Conservation (phyloP, 2,113 vertebrate species). For the Antennarius striatus region DNA sequence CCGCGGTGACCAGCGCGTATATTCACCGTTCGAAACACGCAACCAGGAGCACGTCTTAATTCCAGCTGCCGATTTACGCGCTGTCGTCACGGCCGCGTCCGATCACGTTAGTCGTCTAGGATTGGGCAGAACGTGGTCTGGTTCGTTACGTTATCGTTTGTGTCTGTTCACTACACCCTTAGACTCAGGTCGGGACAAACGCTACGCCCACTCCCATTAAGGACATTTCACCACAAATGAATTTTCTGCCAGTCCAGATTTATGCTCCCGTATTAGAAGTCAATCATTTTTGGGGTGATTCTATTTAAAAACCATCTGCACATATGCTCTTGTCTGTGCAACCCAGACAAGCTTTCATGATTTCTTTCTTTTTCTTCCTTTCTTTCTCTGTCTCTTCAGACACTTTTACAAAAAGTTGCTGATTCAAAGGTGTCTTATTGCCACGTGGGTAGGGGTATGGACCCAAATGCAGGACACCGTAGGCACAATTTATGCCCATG, state of each 20-base stretch:
- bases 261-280: too few relatives aligned
- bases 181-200: not conserved
- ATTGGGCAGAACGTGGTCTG: conserved; percentile 47
- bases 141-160: conserved; percentile 10
- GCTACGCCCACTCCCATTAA: not conserved
- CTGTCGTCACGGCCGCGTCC: conserved; percentile 62
- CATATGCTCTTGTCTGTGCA: not conserved
- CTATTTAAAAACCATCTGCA: conserved; percentile 5
- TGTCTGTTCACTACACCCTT: not conserved
- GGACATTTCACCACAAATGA: not conserved
- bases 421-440: too few relatives aligned
- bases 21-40: conserved; percentile 46
- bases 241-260: not conserved
- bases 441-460: too few relatives aligned
- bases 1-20: conserved; percentile 23
- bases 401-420: too few relatives aligned
- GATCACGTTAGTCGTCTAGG: conserved; percentile 41
- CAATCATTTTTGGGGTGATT: too few relatives aligned
- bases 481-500: too few relatives aligned
- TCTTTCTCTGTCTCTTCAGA: too few relatives aligned
- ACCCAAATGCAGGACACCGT: too few relatives aligned
- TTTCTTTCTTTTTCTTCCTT: too few relatives aligned
- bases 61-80: conserved; percentile 64
- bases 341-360: too few relatives aligned
- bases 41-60: conserved; percentile 32